Conservation (phyloP, 2,113 vertebrate species). For the Smithornis capensis region DNA sequence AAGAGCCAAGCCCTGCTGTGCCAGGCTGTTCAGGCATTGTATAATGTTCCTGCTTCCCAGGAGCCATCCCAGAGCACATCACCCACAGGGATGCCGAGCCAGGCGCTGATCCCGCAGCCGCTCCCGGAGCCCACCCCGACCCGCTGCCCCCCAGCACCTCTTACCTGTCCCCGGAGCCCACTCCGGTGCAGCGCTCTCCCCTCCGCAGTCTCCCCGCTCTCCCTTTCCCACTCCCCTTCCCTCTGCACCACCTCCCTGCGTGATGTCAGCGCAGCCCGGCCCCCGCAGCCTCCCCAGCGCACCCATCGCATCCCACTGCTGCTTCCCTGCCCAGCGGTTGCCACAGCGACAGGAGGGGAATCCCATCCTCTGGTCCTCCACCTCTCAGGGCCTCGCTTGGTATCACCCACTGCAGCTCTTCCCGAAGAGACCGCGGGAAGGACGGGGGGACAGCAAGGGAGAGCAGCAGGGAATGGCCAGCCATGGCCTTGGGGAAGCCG, state of each 20-base stretch:
- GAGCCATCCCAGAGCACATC: not conserved
- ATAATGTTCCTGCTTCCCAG: not conserved
- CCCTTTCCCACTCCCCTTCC: not conserved
- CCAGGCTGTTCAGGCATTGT: not conserved
- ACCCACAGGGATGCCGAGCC: not conserved
- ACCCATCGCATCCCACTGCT: not conserved
- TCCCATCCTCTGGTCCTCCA: constrained; percentile 41
- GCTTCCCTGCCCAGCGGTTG: constrained; percentile 35
- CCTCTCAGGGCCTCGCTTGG: not conserved
- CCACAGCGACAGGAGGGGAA: constrained; percentile 51
- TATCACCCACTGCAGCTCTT: constrained; percentile 36
- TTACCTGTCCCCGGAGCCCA: constrained; percentile 31
- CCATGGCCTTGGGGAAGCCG: not conserved
- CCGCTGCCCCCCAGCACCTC: not conserved
- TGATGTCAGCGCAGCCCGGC: constrained; percentile 49
- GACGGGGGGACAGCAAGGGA: not conserved
- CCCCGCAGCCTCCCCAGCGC: constrained; percentile 34
- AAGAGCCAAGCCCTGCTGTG: not conserved
- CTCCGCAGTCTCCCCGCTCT: constrained; percentile 31
- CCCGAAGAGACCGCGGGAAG: not conserved
- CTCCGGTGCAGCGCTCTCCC: not conserved
- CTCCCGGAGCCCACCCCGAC: not conserved
- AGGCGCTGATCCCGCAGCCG: not conserved
- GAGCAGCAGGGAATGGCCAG: not conserved
- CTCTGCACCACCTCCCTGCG: not conserved